A percentile compares a stretch with the other conserved stretches of the same genome.
Conservation (phyloP, 2,797 vertebrate genomes). For the Pangasius djambal region DNA sequence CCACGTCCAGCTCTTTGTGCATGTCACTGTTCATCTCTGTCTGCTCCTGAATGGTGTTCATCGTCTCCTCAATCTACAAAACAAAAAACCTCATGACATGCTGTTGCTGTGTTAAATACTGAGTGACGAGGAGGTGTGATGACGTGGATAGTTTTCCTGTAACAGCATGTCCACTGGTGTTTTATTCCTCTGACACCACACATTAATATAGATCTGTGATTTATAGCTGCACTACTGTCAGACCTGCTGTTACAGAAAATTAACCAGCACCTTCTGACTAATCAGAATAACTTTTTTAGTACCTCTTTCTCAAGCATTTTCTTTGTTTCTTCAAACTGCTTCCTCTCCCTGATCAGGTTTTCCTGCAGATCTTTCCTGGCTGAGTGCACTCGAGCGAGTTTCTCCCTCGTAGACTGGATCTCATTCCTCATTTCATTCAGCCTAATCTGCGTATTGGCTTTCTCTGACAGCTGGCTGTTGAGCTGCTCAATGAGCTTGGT, state of each 20-base stretch:
- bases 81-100: neutral
- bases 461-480: constrained; percentile 27
- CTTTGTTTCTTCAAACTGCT: constrained; percentile 5
- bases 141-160: neutral
- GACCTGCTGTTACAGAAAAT: neutral
- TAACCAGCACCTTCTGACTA: neutral
- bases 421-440: constrained; percentile 9
- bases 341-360: neutral
- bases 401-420: neutral
- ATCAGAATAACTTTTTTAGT: neutral
- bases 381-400: constrained; percentile 10
- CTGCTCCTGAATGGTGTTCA: neutral
- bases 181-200: neutral
- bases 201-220: neutral
- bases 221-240: neutral
- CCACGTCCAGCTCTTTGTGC: neutral
- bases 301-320: constrained; percentile 28
- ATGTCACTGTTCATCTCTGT: neutral
- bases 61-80: constrained; percentile 12
- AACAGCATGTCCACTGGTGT: neutral
- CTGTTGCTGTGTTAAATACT: neutral
- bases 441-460: neutral
- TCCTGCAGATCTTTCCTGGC: constrained; percentile 20
- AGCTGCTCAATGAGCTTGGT: neutral
- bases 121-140: neutral